Percentiles rank a stretch among this genome's conserved stretches.
Evolutionary conservation across 2,797 vertebrate genomes (phyloP).

Genomic region (Melanotaenia trifasciata): DNA sequence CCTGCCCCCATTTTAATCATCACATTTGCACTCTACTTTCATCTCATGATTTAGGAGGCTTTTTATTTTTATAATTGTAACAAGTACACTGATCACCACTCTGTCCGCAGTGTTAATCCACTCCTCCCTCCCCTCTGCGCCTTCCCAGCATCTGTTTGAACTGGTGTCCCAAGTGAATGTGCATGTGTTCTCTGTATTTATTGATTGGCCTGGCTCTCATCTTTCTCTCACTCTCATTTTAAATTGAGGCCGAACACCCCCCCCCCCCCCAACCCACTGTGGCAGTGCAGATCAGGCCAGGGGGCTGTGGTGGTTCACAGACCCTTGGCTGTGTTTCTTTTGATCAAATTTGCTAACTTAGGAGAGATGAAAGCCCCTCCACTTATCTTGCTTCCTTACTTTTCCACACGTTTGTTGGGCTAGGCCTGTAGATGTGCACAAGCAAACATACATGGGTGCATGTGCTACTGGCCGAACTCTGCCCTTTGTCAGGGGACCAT

Average conservation of each 20-base stretch:
- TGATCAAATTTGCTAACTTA: slow-evolving; percentile 71
- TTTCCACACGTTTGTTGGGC: slow-evolving; percentile 27
- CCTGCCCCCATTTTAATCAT: slow-evolving; percentile 73
- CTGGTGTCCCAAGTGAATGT: slow-evolving; percentile 49
- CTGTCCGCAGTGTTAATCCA: slow-evolving; percentile 66
- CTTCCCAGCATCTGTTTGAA: slow-evolving; percentile 56
- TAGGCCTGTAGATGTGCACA: slow-evolving; percentile 17
- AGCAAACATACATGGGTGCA: slow-evolving; percentile 4
- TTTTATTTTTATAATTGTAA: slow-evolving; percentile 83
- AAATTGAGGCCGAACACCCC: slow-evolving; percentile 56
- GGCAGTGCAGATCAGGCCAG: slow-evolving; percentile 40
- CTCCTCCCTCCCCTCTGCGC: slow-evolving; percentile 8
- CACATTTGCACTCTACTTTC: slow-evolving; percentile 79
- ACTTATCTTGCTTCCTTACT: slow-evolving; percentile 37
- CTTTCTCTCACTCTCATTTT: slow-evolving; percentile 77
- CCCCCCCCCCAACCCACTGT: slow-evolving; percentile 1
- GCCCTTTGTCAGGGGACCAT: slow-evolving; percentile 86
- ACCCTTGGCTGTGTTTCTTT: slow-evolving; percentile 65
- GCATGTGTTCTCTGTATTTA: slow-evolving; percentile 74
- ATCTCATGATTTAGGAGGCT: slow-evolving; percentile 81
- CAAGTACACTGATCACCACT: slow-evolving; percentile 58
- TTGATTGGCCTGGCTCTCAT: slow-evolving; percentile 76
- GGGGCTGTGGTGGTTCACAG: slow-evolving; percentile 65
- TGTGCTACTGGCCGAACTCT: slow-evolving; percentile 79
- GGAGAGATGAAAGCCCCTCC: slow-evolving; percentile 46